phyloP scores from a whole-genome alignment of 2,113 vertebrate genomes.

The Anoura caudifer region DNA sequence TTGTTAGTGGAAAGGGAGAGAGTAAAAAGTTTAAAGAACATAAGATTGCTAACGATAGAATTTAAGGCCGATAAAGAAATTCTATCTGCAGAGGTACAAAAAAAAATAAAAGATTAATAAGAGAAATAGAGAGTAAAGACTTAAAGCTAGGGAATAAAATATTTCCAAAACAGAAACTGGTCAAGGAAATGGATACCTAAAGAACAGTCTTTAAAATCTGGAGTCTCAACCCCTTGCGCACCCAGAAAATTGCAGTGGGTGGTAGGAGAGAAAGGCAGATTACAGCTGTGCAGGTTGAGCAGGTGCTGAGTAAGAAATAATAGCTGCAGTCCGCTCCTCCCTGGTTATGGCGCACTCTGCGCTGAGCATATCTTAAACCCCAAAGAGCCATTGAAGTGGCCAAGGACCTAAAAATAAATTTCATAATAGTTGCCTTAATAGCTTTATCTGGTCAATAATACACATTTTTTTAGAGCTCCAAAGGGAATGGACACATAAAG shows the following conservation, averaged over 20 bases:
- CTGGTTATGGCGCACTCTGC: neutral
- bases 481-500: conserved; percentile 69
- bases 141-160: neutral
- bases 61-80: neutral
- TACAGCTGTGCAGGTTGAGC: neutral
- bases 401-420: conserved; percentile 70
- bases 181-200: neutral
- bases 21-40: neutral
- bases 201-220: neutral
- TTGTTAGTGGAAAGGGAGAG: neutral
- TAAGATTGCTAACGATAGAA: neutral
- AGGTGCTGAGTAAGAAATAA: neutral
- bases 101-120: neutral
- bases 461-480: conserved; percentile 65
- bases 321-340: neutral
- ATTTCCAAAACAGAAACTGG: neutral
- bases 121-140: neutral
- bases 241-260: neutral
- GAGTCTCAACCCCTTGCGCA: neutral
- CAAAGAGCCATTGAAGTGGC: conserved; percentile 58
- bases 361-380: conserved; percentile 59
- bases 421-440: conserved; percentile 61
- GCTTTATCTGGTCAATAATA: conserved; percentile 75
- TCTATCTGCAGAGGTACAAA: neutral
- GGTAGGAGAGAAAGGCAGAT: neutral